phyloP scores from a whole-genome alignment of 2,113 vertebrate species.

The Brachirus orientalis region DNA sequence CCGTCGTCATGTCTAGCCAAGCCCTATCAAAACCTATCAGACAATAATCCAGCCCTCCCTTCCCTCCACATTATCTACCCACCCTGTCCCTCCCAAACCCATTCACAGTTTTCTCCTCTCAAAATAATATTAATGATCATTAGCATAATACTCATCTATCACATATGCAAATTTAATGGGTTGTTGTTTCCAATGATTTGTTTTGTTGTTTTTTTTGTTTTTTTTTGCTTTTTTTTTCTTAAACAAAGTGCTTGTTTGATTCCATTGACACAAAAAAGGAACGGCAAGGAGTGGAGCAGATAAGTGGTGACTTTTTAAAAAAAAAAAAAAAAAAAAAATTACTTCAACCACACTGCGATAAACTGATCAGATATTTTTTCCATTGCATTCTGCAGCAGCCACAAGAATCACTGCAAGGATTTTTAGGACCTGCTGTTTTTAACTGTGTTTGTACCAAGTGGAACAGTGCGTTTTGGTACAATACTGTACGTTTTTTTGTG shows the following conservation, averaged over 20 bases:
- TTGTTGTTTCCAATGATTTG: constrained; percentile 75
- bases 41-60: constrained; percentile 22
- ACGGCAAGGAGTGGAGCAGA: constrained; percentile 60
- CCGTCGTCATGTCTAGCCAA: constrained; percentile 61
- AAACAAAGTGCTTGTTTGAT: constrained; percentile 84
- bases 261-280: constrained; percentile 73
- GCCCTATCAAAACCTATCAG: constrained; percentile 43
- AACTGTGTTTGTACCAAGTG: background rate
- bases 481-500: too few species aligned
- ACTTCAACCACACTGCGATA: constrained; percentile 22
- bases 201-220: constrained; percentile 6
- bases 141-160: constrained; percentile 66
- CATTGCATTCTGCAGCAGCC: constrained; percentile 27
- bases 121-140: constrained; percentile 71
- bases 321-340: background rate
- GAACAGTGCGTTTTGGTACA: too few species aligned
- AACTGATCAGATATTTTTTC: constrained; percentile 4
- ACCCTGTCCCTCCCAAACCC: constrained; percentile 17
- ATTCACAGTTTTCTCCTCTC: constrained; percentile 83
- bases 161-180: constrained; percentile 68
- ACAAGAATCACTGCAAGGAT: background rate
- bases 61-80: constrained; percentile 14
- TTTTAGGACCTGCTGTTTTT: background rate
- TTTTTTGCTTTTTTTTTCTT: background rate
- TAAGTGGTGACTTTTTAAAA: constrained; percentile 40